phyloP scores from a whole-genome alignment of 2,888 invertebrate species.

The Stratiomys singularior region DNA sequence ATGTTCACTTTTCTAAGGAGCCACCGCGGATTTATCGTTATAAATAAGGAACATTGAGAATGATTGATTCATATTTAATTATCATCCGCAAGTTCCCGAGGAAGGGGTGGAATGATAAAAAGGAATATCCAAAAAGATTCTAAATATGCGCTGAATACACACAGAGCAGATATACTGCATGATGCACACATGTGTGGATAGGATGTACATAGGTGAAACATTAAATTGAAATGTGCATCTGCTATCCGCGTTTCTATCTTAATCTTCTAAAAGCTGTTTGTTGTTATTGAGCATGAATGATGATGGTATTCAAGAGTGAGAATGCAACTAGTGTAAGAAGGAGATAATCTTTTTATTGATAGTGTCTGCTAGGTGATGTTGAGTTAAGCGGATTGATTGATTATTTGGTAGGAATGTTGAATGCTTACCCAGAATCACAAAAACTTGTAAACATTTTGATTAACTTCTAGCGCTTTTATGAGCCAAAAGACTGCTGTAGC shows the following conservation, averaged over 20 bases:
- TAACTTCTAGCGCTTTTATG: no score
- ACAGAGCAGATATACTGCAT: background rate
- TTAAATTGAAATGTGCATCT: conserved; percentile 14
- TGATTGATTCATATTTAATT: conserved; percentile 14
- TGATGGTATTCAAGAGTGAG: background rate
- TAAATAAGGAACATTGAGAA: background rate
- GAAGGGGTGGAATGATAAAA: background rate
- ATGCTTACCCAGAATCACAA: no score
- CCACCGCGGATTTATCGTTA: background rate
- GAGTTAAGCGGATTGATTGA: no score
- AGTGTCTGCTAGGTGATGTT: no score
- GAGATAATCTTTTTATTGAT: background rate
- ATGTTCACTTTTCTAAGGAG: background rate
- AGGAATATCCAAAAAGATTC: background rate
- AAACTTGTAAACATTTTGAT: no score
- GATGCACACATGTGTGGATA: background rate
- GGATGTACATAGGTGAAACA: background rate
- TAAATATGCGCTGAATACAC: no score
- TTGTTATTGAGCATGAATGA: background rate
- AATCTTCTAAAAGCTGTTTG: background rate
- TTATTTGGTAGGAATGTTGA: no score
- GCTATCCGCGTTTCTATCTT: background rate
- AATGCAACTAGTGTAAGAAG: conserved; percentile 7
- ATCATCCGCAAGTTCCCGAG: background rate
- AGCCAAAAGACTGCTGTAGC: no score